phyloP scores from a whole-genome alignment of 1,140 invertebrate species.

The Bilobella aurantiaca region DNA sequence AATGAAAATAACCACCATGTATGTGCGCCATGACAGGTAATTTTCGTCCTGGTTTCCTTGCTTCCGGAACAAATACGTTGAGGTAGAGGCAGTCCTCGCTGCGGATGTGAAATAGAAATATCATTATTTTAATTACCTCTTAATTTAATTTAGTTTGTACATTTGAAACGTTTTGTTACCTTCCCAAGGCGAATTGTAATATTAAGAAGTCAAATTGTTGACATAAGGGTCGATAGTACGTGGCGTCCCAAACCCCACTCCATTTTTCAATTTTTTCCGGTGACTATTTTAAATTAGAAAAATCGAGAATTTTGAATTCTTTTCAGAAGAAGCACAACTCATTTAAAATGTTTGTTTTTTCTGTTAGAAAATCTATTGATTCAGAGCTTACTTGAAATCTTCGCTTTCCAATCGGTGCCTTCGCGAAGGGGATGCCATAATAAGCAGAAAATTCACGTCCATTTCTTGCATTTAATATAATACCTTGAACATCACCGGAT shows the following conservation, averaged over 20 bases:
- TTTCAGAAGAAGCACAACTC: background rate
- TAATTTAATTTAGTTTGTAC: background rate
- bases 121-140: background rate
- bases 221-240: background rate
- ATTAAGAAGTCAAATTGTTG: slow-evolving; percentile 5
- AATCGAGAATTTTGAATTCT: background rate
- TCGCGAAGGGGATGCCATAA: slow-evolving; percentile 4
- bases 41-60: no score
- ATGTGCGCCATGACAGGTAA: slow-evolving; percentile 1
- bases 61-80: background rate
- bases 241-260: slow-evolving; percentile 9
- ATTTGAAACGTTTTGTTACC: background rate
- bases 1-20: background rate
- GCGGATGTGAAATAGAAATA: background rate
- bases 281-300: slow-evolving; percentile 3
- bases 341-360: background rate
- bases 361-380: background rate
- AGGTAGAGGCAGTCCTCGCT: slow-evolving; percentile 10
- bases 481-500: slow-evolving; percentile 9
- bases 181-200: background rate
- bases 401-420: slow-evolving; percentile 3
- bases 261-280: slow-evolving; percentile 5
- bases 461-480: background rate
- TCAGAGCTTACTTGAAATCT: slow-evolving; percentile 11
- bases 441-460: background rate